Percentiles rank a stretch among this genome's conserved stretches.
These are phyloP conservation scores for Psephotus haematonotus DNA, from an alignment of 2,113 vertebrate species.

Conservation along the genomic window DNA sequence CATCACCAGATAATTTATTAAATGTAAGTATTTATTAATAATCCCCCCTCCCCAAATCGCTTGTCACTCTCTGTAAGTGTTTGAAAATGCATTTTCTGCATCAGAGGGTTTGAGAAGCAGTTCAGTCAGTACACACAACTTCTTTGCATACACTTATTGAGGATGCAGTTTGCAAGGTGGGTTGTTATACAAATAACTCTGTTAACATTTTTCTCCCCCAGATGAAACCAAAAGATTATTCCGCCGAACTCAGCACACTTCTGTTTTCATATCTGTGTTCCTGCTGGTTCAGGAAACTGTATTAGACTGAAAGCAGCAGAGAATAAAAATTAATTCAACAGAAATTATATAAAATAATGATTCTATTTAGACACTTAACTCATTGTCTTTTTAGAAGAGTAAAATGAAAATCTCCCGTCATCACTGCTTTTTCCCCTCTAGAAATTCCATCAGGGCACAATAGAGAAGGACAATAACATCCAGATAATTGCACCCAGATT, in stretches of 20 bases:
- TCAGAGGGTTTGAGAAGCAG: not conserved
- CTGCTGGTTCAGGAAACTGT: constrained; percentile 24
- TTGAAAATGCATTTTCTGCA: not conserved
- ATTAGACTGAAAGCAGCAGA: constrained; percentile 1
- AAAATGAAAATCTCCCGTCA: not conserved
- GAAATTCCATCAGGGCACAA: constrained; percentile 19
- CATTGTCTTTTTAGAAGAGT: constrained; percentile 7
- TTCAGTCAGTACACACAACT: not conserved
- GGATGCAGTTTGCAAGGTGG: not conserved
- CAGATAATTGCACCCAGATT: constrained; percentile 33
- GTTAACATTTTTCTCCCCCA: not conserved
- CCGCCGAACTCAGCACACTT: not conserved
- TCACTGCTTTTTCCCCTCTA: constrained; percentile 11
- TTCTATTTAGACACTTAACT: constrained; percentile 7
- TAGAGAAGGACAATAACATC: constrained; percentile 40
- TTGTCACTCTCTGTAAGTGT: too few relatives aligned
- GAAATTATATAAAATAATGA: not conserved
- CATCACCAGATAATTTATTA: not conserved
- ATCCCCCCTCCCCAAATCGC: too few relatives aligned
- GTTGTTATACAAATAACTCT: not conserved
- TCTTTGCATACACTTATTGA: not conserved
- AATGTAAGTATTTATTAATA: not conserved
- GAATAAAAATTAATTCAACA: constrained; percentile 4
- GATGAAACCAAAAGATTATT: not conserved
- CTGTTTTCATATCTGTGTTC: not conserved